Evolutionary conservation across 2,797 vertebrate species (phyloP).

Genomic region (Chaetodon trifasciatus): DNA sequence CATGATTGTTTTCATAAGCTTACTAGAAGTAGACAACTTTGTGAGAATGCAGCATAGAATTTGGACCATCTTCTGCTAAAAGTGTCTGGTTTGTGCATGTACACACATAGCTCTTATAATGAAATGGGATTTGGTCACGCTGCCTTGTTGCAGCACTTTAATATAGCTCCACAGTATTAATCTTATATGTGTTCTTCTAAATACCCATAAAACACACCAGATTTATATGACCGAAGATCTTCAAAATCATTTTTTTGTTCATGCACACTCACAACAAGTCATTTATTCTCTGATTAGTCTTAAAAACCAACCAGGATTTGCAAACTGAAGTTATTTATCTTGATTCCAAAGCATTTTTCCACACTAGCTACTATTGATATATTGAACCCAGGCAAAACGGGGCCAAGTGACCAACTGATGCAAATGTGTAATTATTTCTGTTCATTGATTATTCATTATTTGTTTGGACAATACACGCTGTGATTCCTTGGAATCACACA

Average conservation of each 20-base stretch:
- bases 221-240: not conserved
- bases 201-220: not conserved
- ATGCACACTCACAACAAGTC: not conserved
- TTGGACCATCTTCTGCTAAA: slow-evolving; percentile 3
- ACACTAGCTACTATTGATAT: too few species aligned
- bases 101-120: slow-evolving; percentile 10
- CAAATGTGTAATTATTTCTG: not conserved
- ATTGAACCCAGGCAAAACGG: too few species aligned
- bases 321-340: not conserved
- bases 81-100: slow-evolving; percentile 15
- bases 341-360: not conserved
- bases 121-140: slow-evolving; percentile 9
- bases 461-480: not conserved
- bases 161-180: slow-evolving; percentile 13
- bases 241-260: not conserved
- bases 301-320: not conserved
- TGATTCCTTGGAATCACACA: not conserved
- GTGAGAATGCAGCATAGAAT: slow-evolving; percentile 8
- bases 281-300: not conserved
- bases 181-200: not conserved
- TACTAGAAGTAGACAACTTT: slow-evolving; percentile 1
- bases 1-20: not conserved
- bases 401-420: not conserved
- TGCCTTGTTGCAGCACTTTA: not conserved
- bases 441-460: not conserved